A percentile compares a stretch with the other conserved stretches of the same genome.
phyloP scores from a whole-genome alignment of 1,140 invertebrate genomes.

The Adoxophyes honmai region DNA sequence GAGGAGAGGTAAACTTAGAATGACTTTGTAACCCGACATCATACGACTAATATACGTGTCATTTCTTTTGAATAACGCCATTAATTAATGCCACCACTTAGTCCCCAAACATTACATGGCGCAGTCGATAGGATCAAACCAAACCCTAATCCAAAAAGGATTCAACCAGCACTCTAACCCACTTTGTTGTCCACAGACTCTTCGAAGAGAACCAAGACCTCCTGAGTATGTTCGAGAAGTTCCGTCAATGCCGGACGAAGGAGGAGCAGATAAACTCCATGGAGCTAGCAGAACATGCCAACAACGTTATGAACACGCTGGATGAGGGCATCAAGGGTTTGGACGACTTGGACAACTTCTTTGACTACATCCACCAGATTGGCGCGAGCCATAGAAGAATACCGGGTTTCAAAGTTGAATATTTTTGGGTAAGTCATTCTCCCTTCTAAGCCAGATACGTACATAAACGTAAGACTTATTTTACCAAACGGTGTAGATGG shows the following conservation, averaged over 20 bases:
- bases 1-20: too few species aligned
- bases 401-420: slow-evolving; percentile 90
- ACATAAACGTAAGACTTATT: too few species aligned
- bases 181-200: slow-evolving; percentile 79
- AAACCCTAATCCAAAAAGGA: neutral
- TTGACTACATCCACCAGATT: slow-evolving; percentile 88
- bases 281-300: slow-evolving; percentile 91
- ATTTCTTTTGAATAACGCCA: too few species aligned
- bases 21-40: too few species aligned
- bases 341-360: slow-evolving; percentile 90
- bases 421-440: slow-evolving; percentile 90
- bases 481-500: too few species aligned
- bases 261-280: slow-evolving; percentile 88
- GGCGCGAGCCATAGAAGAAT: slow-evolving; percentile 90
- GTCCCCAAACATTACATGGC: too few species aligned
- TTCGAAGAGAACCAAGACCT: slow-evolving; percentile 93
- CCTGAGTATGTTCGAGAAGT: slow-evolving; percentile 89
- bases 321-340: slow-evolving; percentile 91
- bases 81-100: too few species aligned
- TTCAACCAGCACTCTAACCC: neutral
- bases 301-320: slow-evolving; percentile 92
- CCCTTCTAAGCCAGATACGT: too few species aligned
- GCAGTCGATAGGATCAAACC: too few species aligned
- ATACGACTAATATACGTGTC: too few species aligned
- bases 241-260: slow-evolving; percentile 86